These are phyloP conservation scores for Dicyrtomina minuta DNA, from an alignment of 2,888 invertebrate genomes.

Conservation along the genomic window DNA sequence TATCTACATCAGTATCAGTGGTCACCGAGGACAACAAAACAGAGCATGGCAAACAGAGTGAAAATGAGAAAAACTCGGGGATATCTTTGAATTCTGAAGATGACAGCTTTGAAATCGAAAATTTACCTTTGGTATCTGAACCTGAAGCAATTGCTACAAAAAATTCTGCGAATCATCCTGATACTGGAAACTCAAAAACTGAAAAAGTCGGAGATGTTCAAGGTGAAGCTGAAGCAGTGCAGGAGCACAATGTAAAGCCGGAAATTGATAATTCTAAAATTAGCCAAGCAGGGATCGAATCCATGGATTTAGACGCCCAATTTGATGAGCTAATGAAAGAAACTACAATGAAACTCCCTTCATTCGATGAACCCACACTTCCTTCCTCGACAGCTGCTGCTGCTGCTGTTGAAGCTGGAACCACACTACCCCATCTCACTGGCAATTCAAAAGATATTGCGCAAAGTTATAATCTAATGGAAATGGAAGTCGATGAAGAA, in stretches of 20 bases:
- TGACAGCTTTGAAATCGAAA: too few species aligned
- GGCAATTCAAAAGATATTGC: not conserved
- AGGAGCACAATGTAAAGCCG: not conserved
- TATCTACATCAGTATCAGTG: too few species aligned
- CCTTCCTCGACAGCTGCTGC: too few species aligned
- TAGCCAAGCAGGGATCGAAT: not conserved
- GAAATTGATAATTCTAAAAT: not conserved
- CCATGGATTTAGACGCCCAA: not conserved
- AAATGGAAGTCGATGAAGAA: not conserved
- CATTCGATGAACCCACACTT: not conserved
- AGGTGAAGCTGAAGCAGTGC: not conserved
- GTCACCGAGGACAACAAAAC: too few species aligned
- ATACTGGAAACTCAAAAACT: not conserved
- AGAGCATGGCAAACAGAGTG: too few species aligned
- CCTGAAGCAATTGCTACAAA: too few species aligned
- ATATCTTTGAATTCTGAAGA: too few species aligned
- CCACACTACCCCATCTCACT: not conserved
- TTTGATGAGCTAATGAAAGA: slow-evolving; percentile 10
- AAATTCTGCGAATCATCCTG: too few species aligned
- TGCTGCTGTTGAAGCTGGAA: not conserved
- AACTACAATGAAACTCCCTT: not conserved
- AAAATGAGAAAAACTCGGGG: too few species aligned
- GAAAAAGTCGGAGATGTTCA: not conserved
- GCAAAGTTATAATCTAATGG: not conserved
- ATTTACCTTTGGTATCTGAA: too few species aligned